phyloP scores from a whole-genome alignment of 2,797 vertebrate genomes.

The Mus spretus region DNA sequence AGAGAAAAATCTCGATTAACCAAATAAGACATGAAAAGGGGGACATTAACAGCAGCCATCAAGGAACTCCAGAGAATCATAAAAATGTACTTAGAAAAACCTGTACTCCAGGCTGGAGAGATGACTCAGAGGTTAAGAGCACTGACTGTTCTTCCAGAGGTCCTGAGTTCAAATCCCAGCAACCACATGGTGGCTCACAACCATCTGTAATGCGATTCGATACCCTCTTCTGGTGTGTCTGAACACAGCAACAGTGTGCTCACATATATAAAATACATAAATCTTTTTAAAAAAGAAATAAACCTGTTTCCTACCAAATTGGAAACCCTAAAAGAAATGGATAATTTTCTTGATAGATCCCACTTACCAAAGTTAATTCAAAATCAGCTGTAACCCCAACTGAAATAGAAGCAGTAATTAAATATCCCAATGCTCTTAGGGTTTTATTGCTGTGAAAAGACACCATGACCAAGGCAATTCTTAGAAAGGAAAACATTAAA shows the following conservation, averaged over 20 bases:
- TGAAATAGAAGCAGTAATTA: background rate
- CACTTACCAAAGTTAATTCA: background rate
- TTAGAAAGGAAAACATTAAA: background rate
- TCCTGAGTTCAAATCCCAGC: background rate
- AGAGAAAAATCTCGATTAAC: background rate
- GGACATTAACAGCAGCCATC: background rate
- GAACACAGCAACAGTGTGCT: background rate
- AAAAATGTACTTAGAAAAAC: too few relatives aligned
- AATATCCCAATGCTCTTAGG: background rate
- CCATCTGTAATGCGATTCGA: background rate
- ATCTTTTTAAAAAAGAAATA: background rate
- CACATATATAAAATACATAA: background rate
- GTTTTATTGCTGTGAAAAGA: too few relatives aligned
- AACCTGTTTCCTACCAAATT: background rate
- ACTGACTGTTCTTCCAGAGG: too few relatives aligned
- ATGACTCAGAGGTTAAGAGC: too few relatives aligned
- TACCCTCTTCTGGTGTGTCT: background rate
- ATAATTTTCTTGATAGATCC: background rate
- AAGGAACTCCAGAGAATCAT: background rate
- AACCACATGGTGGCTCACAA: background rate
- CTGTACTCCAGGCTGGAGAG: too few relatives aligned
- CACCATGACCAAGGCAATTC: background rate
- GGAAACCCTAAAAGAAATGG: background rate
- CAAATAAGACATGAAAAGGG: background rate
- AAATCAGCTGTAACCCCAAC: background rate